Base-by-base conservation (phyloP, 2,888 invertebrate genomes). In the Cheilosia variabilis region DNA sequence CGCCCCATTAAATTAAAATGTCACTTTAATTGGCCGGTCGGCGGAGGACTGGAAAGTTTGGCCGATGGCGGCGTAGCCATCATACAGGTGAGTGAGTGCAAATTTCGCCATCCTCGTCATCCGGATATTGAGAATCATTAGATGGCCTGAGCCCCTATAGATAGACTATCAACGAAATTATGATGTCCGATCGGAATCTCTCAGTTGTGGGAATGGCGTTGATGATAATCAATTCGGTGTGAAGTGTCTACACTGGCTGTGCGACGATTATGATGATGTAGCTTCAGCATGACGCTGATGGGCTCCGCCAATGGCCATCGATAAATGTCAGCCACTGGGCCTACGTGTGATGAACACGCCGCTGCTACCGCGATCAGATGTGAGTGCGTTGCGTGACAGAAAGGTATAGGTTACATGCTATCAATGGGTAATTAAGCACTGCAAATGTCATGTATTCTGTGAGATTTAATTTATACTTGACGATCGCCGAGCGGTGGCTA, bases 1-100 rank as follows among this genome's bases (percentile, higher is more conserved):
- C 83, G 79, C 79, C 83, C 78, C 63, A 79, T 84, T 84, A 84
- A 84, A 84, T 84, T 84, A 84, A 84, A 79, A 84, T 84, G 83
- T 84, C 83, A 79, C 79, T 79, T 79, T 84, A 84, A 84, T 84
- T 79, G 79, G 78, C 73, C 41, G 55, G 27, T 63, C 73, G 78
- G 31, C 31, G 31, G 31, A 31, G 31, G 31, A 31, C 31, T 73
- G 83, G 45, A 78, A 62, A 13, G 37, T 37, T 13, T 78, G 50
- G 45, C 76, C 52, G 50, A 24, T n/a, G 66, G 69, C 62, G 31
- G 58, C 53, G 15, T 10, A 2, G 34, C 22, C 52, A 45, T 50
- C 52, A 53, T 31, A 31, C 31, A 2, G 9, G 13, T 24, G 37
- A 68, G 43, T 68, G 68, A 77, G 62, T 77, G 68, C 62, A 78